Base-by-base conservation (phyloP, 2,888 invertebrate species). In the Cremastinae sp. region DNA sequence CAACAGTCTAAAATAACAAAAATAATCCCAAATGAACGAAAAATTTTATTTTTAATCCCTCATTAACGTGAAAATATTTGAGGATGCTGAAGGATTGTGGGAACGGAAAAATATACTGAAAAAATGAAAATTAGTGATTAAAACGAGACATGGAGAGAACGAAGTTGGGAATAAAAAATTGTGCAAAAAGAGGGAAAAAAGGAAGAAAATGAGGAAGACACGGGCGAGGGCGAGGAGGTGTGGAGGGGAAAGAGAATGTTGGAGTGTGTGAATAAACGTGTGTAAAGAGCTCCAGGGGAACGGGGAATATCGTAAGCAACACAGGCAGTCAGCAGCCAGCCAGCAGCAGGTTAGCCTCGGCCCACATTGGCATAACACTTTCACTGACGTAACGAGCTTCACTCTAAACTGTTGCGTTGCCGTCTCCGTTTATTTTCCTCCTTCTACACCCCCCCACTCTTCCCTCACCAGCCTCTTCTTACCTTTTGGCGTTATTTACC, bases 281-380 rank as follows among this genome's bases (percentile, higher is more conserved):
- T 75, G 59, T 61, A 45, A 37, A 61, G 64, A 69, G 56, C 35
- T 61, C 64, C 64, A 62, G 70, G 66, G 66, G 61, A 74, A 68
- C 51, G 68, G 59, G 72, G 35, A 64, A 41, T 69, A 69, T 43
- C 75, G 65, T 68, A 53, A 66, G 87, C 89, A 87, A 86, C 87
- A 86, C 86, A 86, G 84, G 87, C 88, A 87, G 85, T 37, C 88
- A 87, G 88, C 87, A 86, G n/a, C n/a, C n/a, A n/a, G n/a, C n/a
- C n/a, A n/a, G 86, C 88, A 85, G 88, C 89, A 88, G 87, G 89
- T 89, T 89, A 89, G 89, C 89, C 89, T 89, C 89, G 89, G 89
- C 89, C 89, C 88, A 89, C 88, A 89, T 89, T 84, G 88, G 88
- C 87, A 89, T 89, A 89, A 89, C 88, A 89, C 89, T 89, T 89